A percentile compares a stretch with the other conserved stretches of the same genome.
phyloP scores from a whole-genome alignment of 2,797 vertebrate species.

The Bryconaethiops microstoma region DNA sequence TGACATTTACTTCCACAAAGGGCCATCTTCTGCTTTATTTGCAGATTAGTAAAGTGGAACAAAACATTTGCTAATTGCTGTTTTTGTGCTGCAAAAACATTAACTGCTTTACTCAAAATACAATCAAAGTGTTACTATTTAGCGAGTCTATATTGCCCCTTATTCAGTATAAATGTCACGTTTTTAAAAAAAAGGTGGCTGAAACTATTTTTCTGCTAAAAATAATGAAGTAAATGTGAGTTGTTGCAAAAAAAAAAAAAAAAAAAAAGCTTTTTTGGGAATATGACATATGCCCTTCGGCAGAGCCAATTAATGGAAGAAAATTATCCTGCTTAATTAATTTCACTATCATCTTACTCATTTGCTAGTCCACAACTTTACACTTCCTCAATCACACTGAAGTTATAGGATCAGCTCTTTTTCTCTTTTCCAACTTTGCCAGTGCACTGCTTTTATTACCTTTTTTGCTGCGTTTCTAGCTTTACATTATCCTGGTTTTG shows the following conservation, averaged over 20 bases:
- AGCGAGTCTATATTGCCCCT: not conserved
- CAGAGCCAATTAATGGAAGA: slow-evolving; percentile 67
- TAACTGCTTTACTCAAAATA: not conserved
- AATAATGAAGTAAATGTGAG: slow-evolving; percentile 18
- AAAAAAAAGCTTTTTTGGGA: not conserved
- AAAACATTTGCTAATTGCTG: slow-evolving; percentile 14
- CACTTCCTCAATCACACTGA: slow-evolving; percentile 18
- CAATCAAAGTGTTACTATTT: not conserved
- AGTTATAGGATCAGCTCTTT: slow-evolving; percentile 3
- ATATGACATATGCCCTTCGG: slow-evolving; percentile 27
- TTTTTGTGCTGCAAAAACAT: not conserved
- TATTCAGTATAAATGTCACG: not conserved
- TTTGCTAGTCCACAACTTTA: slow-evolving; percentile 5
- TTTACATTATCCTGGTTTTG: not conserved
- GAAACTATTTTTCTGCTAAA: not conserved
- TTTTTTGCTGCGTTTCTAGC: not conserved
- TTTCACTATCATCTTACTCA: slow-evolving; percentile 7
- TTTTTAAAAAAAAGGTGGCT: not conserved
- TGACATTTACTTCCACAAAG: not conserved
- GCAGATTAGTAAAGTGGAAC: not conserved
- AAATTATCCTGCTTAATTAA: slow-evolving; percentile 53
- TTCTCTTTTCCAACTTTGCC: not conserved
- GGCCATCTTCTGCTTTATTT: not conserved
- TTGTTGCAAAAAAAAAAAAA: not conserved
- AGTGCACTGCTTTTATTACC: not conserved